Conservation (phyloP, 2,888 invertebrate genomes). For the Sphaerophoria taeniata region DNA sequence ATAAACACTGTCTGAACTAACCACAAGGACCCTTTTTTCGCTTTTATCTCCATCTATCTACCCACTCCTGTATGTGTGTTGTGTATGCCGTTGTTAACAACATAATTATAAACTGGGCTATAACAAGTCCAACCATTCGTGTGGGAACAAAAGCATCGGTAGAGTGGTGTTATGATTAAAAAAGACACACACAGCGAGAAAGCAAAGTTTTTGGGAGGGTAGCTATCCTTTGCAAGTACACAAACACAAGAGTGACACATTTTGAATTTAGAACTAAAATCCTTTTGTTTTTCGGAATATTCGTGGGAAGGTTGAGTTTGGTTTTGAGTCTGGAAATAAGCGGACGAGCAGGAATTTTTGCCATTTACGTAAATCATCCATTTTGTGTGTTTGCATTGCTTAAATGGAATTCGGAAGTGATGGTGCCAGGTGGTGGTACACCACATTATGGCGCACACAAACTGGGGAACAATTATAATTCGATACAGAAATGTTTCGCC, state of each 20-base stretch:
- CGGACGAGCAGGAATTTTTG: constrained; percentile 3
- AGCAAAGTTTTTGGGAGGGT: not conserved
- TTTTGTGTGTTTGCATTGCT: constrained; percentile 42
- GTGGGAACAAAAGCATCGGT: constrained; percentile 25
- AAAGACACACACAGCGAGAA: not conserved
- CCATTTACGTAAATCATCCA: constrained; percentile 54
- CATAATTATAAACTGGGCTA: constrained; percentile 64
- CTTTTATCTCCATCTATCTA: not conserved
- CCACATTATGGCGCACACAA: constrained; percentile 45
- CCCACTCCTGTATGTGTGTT: not conserved
- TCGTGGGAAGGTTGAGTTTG: not conserved
- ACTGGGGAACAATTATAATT: constrained; percentile 57
- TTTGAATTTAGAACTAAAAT: constrained; percentile 21
- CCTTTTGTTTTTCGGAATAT: not conserved
- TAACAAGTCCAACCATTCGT: constrained; percentile 43
- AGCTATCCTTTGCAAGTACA: constrained; percentile 1
- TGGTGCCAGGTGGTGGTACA: constrained; percentile 61
- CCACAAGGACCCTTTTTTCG: constrained; percentile 23
- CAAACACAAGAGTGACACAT: constrained; percentile 17
- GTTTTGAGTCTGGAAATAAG: not conserved
- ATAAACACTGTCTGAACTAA: constrained; percentile 31
- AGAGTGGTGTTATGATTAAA: constrained; percentile 11
- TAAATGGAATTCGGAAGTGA: constrained; percentile 54
- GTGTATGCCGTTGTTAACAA: constrained; percentile 28
- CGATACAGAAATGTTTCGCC: constrained; percentile 51